Base-by-base conservation (phyloP, 2,797 vertebrate species). In the Amniataba percoides region DNA sequence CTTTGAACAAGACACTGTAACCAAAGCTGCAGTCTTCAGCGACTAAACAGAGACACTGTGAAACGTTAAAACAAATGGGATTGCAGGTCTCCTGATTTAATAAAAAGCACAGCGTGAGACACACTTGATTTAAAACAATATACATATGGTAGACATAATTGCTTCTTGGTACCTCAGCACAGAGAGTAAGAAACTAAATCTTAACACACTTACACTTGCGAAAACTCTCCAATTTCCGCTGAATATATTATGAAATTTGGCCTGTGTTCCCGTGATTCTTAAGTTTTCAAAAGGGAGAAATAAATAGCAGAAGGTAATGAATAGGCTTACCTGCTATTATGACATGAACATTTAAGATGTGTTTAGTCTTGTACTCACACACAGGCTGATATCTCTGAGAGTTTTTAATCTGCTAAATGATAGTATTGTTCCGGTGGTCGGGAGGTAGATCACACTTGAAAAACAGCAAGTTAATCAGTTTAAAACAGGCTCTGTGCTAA, bases 81-180 rank as follows among this genome's bases (percentile, higher is more conserved):
- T 85, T 19, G 83, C 78, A 46, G 87, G 70, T 80, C 77, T 87
- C 74, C 81, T 93, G 86, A 92, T 93, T 92, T 92, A 90, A 93
- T 92, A 89, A 92, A 89, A 80, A 75, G 82, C 86, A 79, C 85
- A 85, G 87, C 66, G 78, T 88, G 91, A 93, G 88, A 74, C 77
- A 34, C 64, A 75, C 74, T 84, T 90, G 79, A 93, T 93, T 91
- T 91, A 91, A 92, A 90, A 93, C 85, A 94, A 93, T 87, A 93
- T 86, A 93, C 85, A 92, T 80, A 79, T 77, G 77, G 71, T 52
- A 71, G 83, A 89, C 78, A 85, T 92, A 90, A 93, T 92, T 90
- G 71, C 64, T 88, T 89, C 86, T 84, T 83, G 80, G 62, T 81
- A 73, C 65, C 71, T 79, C 75, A 14, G 63, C 49, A 36, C 57